A percentile compares a stretch with the other conserved stretches of the same genome.
Conservation (phyloP, 2,888 invertebrate species). For the Sepiola atlantica region DNA sequence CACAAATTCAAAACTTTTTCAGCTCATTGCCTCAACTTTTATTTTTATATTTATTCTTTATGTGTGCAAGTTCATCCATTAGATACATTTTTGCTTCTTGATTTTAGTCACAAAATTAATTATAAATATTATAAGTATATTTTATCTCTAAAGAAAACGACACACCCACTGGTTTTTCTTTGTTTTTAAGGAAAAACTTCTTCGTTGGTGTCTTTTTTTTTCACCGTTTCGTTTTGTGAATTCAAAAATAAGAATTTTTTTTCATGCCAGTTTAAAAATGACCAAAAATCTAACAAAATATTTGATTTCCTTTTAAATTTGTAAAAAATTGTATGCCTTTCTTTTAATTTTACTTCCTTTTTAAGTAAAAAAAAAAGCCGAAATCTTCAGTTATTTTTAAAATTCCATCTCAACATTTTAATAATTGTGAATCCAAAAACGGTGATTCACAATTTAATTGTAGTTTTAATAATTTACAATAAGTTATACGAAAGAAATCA, state of each 20-base stretch:
- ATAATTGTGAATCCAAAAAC: no score
- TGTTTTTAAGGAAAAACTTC: neutral
- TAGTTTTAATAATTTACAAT: no score
- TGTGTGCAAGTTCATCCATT: neutral
- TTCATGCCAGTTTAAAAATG: neutral
- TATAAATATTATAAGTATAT: neutral
- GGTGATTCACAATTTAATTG: no score
- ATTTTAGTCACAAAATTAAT: neutral
- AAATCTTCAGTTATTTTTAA: neutral
- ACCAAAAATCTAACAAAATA: neutral
- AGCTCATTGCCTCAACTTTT: neutral
- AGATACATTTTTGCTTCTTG: neutral
- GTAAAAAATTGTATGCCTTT: neutral
- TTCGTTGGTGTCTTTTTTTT: neutral
- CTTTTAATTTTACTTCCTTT: no score
- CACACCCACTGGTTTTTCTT: neutral
- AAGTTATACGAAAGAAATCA: no score
- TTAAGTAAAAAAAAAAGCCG: no score
- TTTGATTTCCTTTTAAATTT: neutral
- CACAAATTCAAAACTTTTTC: neutral
- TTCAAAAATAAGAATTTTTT: neutral
- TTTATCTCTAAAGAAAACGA: neutral
- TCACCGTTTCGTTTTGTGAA: neutral
- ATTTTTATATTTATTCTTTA: neutral
- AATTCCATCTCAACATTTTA: neutral